Percentiles rank a stretch among this genome's conserved stretches.
Evolutionary conservation across 2,113 vertebrate species (phyloP).

Genomic region (Craseonycteris thonglongyai): DNA sequence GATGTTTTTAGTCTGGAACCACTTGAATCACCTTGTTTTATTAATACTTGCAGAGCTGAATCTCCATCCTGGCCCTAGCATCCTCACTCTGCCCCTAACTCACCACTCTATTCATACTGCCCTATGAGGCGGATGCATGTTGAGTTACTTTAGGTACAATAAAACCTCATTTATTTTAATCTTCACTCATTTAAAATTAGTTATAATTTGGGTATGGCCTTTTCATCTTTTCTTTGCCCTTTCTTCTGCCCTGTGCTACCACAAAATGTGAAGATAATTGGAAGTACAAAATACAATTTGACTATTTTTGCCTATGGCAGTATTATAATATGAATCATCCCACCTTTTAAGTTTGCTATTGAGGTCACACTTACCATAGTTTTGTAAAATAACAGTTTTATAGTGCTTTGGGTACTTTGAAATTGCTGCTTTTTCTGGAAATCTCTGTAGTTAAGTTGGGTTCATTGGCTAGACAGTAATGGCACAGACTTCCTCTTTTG

Average conservation of each 20-base stretch:
- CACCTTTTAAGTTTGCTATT: background rate
- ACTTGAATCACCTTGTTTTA: background rate
- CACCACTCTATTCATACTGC: background rate
- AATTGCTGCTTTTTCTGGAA: background rate
- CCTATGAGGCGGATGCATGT: background rate
- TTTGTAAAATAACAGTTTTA: background rate
- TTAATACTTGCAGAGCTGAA: background rate
- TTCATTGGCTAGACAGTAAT: background rate
- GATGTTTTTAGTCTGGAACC: background rate
- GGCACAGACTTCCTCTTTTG: background rate
- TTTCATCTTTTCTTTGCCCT: background rate
- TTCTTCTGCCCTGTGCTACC: background rate
- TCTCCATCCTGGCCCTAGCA: background rate
- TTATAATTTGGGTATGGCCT: background rate
- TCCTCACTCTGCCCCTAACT: background rate
- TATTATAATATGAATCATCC: background rate
- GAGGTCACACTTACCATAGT: background rate
- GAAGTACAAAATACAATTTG: background rate
- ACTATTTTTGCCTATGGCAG: background rate
- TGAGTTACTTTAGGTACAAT: background rate
- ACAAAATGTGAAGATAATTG: background rate
- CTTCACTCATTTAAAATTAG: background rate
- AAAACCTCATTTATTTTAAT: background rate
- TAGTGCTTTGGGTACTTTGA: background rate
- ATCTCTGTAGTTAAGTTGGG: background rate